phyloP scores from a whole-genome alignment of 1,140 invertebrate genomes.

The Papilio helenus region DNA sequence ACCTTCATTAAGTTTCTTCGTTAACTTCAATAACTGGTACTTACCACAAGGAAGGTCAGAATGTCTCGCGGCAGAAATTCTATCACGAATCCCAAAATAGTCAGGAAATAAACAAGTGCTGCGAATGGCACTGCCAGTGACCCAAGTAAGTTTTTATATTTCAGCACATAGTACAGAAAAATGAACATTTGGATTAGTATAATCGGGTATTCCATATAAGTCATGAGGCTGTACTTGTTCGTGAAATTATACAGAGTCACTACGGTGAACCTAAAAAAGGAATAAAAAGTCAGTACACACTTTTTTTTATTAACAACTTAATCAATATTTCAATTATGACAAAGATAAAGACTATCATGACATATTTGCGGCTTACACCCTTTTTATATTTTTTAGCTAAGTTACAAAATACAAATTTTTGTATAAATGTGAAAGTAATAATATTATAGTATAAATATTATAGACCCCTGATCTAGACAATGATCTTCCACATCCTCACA shows the following conservation, averaged over 20 bases:
- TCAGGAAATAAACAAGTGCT: slow-evolving; percentile 79
- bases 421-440: too few relatives aligned
- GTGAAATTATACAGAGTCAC: slow-evolving; percentile 88
- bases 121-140: slow-evolving; percentile 59
- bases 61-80: slow-evolving; percentile 83
- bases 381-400: too few relatives aligned
- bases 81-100: slow-evolving; percentile 78
- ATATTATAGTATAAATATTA: too few relatives aligned
- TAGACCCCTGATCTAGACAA: too few relatives aligned
- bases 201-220: slow-evolving; percentile 89
- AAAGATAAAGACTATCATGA: too few relatives aligned
- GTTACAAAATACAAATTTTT: too few relatives aligned
- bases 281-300: neutral
- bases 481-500: too few relatives aligned
- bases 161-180: slow-evolving; percentile 86
- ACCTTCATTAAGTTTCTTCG: neutral
- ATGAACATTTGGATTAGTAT: slow-evolving; percentile 87
- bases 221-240: slow-evolving; percentile 86
- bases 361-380: too few relatives aligned
- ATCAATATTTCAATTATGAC: neutral
- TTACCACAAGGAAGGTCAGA: slow-evolving; percentile 85
- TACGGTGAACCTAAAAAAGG: slow-evolving; percentile 86
- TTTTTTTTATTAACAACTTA: neutral
- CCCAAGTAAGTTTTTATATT: slow-evolving; percentile 84
- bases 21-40: slow-evolving; percentile 54